phyloP scores from a whole-genome alignment of 92 coral and sea anemone species.

The Palythoa grandis region DNA sequence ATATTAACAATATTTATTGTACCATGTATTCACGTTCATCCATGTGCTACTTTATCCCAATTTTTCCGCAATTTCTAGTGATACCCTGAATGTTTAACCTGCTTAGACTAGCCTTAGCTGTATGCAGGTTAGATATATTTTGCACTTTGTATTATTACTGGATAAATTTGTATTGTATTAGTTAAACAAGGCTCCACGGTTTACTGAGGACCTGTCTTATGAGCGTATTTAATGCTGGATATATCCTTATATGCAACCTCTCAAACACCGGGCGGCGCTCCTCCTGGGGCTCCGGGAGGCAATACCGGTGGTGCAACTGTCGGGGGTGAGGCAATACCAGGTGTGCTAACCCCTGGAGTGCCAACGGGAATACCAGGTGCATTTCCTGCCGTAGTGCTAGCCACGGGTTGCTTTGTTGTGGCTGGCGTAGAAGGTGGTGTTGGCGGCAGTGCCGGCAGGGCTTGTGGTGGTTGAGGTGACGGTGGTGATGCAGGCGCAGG shows the following conservation, averaged over 20 bases:
- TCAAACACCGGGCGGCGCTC: constrained; percentile 21
- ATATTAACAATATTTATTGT: no score
- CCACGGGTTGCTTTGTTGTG: constrained; percentile 14
- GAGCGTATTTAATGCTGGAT: background rate
- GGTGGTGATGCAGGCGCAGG: constrained; percentile 28
- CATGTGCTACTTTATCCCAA: no score
- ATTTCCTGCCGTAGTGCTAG: constrained; percentile 16
- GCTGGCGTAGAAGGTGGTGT: constrained; percentile 11
- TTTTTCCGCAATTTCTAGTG: no score
- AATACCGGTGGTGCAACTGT: constrained; percentile 29
- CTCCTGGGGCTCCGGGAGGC: constrained; percentile 39
- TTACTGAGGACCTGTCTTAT: background rate
- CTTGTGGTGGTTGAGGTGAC: constrained; percentile 33
- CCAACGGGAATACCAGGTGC: constrained; percentile 22
- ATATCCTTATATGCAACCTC: background rate
- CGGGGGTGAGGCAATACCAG: constrained; percentile 21
- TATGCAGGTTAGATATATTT: no score
- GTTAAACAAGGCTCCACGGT: background rate
- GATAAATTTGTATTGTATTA: background rate
- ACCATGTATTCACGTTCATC: no score
- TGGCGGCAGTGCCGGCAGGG: background rate
- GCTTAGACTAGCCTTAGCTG: no score
- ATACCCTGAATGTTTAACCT: no score
- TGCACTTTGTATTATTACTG: no score
- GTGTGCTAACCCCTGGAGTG: constrained; percentile 27